Evolutionary conservation across 23 tunicate species (phyloP), one percentile per base, ranked within the genome.

Genomic region (Trididemnum miniatum): DNA sequence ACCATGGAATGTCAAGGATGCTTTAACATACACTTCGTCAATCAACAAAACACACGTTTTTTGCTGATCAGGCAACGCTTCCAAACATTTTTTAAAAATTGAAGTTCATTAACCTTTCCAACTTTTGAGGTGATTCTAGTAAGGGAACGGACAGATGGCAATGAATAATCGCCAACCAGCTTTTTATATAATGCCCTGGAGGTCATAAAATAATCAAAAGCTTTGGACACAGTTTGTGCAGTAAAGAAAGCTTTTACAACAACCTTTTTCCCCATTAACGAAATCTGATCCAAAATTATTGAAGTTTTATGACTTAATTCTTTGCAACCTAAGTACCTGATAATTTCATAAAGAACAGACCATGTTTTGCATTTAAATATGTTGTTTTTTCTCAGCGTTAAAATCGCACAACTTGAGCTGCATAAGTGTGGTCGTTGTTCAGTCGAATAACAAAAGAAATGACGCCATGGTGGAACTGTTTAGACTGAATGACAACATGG

Each of bases 361-460:
- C 27, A 62, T 62, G 69, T 62, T 62, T 23, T 62, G 69, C 69
- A 62, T 62, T 62, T 62, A 4, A 18, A 62, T 23, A 62, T 62
- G 23, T 62, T 62, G 28, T 62, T 62, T 23, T 9, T 9, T 49
- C n/a, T 49, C 18, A 49, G 15, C 18, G 57, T 49, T 18, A 49
- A 49, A 49, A 49, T 49, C 12, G 12, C 18, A 49, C 57, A 49
- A 49, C 57, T 49, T 49, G 57, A 49, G 12, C 57, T 49, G 18
- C 57, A 49, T 9, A 9, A 18, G 57, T 49, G 18, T 49, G 57
- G 15, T n/a, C n/a, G n/a, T n/a, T n/a, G n/a, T n/a, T n/a, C n/a
- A n/a, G n/a, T n/a, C n/a, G n/a, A n/a, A n/a, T n/a, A n/a, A n/a
- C n/a, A n/a, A n/a, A n/a, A n/a, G n/a, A n/a, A n/a, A n/a, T n/a